phyloP scores from a whole-genome alignment of 2,113 vertebrate species.

The Phasianus colchicus region DNA sequence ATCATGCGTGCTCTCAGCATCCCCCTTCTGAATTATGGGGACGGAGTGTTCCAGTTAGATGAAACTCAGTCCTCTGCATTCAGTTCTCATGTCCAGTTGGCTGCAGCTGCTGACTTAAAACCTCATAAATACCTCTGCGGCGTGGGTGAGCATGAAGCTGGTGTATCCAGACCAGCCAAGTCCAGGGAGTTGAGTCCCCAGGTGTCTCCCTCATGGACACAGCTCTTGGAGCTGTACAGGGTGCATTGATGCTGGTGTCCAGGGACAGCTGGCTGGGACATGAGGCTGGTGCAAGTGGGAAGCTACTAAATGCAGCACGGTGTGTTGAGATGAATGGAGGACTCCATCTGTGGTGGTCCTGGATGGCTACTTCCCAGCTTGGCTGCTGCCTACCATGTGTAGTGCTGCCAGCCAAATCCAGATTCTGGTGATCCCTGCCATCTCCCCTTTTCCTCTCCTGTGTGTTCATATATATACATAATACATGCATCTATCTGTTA shows the following conservation, averaged over 20 bases:
- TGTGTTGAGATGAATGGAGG: background rate
- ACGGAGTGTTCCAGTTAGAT: background rate
- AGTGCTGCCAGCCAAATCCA: background rate
- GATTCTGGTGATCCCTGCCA: background rate
- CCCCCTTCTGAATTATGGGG: background rate
- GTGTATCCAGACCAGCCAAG: background rate
- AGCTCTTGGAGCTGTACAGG: background rate
- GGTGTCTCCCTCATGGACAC: fast-evolving
- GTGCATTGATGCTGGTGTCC: fast-evolving
- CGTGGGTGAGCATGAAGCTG: fast-evolving
- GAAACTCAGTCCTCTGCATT: slow-evolving; percentile 9
- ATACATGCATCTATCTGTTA: fast-evolving
- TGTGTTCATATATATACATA: background rate
- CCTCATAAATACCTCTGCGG: slow-evolving; percentile 3
- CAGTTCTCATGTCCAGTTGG: background rate
- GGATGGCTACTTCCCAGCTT: background rate
- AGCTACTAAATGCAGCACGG: background rate
- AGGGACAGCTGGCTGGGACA: background rate
- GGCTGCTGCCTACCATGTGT: background rate
- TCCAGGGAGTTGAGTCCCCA: background rate
- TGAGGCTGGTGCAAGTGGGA: fast-evolving
- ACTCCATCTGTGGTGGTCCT: background rate
- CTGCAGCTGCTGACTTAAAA: background rate
- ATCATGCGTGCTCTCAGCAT: slow-evolving; percentile 48
- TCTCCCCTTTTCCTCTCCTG: background rate